phyloP scores from a whole-genome alignment of 2,888 invertebrate species.

The Drosophila ezoana region DNA sequence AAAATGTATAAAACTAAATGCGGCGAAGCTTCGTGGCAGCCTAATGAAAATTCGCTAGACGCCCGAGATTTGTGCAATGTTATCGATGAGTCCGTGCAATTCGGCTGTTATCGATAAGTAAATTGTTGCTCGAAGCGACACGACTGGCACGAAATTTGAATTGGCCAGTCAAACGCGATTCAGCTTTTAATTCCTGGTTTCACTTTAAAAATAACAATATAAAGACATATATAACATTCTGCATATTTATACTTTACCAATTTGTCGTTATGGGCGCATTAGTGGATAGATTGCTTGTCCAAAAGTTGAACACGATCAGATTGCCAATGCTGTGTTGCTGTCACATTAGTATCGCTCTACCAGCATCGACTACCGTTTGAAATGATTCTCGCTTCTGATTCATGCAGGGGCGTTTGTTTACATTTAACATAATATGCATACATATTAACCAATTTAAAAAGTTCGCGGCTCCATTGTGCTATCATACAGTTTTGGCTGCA shows the following conservation, averaged over 20 bases:
- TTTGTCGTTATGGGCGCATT: too few relatives aligned
- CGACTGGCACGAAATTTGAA: neutral
- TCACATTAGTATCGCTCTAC: slow-evolving; percentile 3
- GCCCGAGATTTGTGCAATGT: slow-evolving; percentile 16
- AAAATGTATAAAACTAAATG: slow-evolving; percentile 44
- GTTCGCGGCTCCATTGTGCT: neutral
- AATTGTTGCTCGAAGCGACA: neutral
- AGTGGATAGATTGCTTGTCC: too few relatives aligned
- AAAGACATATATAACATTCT: too few relatives aligned
- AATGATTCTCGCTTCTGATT: slow-evolving; percentile 11
- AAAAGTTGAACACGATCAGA: neutral
- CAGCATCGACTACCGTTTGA: slow-evolving; percentile 5
- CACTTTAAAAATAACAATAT: too few relatives aligned
- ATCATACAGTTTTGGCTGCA: slow-evolving; percentile 27
- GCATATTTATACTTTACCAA: too few relatives aligned
- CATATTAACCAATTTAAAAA: neutral
- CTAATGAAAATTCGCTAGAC: slow-evolving; percentile 41
- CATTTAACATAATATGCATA: neutral
- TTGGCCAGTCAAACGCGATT: neutral
- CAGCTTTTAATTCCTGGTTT: too few relatives aligned
- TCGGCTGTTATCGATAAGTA: slow-evolving; percentile 2
- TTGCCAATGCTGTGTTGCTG: neutral
- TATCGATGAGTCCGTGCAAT: slow-evolving; percentile 23
- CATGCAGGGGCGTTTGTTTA: slow-evolving; percentile 15
- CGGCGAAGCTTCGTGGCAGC: slow-evolving; percentile 53